A percentile compares a stretch with the other conserved stretches of the same genome.
These are phyloP conservation scores for Bergia sp. DNA, from an alignment of 92 coral and sea anemone genomes.

Conservation along the genomic window DNA sequence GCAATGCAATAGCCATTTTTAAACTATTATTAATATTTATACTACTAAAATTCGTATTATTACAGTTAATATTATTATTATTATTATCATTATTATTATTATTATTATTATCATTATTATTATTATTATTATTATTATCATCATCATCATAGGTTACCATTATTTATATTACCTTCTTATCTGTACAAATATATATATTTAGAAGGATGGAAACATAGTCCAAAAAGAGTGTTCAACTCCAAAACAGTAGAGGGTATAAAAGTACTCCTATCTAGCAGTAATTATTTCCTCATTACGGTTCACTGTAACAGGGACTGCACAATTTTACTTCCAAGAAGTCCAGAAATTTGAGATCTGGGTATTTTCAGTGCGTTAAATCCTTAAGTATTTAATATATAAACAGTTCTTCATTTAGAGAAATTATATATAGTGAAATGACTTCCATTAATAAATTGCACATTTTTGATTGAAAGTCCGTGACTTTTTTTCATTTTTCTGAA, in stretches of 20 bases:
- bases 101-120: too few species aligned
- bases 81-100: too few species aligned
- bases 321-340: neutral
- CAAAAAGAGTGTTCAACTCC: neutral
- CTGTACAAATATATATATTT: constrained; percentile 16
- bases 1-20: neutral
- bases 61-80: too few species aligned
- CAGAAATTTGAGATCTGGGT: neutral
- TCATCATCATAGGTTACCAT: neutral
- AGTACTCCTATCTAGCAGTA: neutral
- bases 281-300: neutral
- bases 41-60: too few species aligned
- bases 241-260: neutral
- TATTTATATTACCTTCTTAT: neutral
- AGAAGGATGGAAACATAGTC: neutral
- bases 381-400: too few species aligned
- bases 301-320: neutral
- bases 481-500: neutral
- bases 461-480: too few species aligned
- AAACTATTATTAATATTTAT: too few species aligned
- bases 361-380: too few species aligned
- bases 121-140: too few species aligned
- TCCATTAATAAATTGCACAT: too few species aligned
- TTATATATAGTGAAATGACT: neutral
- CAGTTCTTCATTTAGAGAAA: neutral